These are phyloP conservation scores for Acrobasis consociella DNA, from an alignment of 2,888 invertebrate species.

Conservation along the genomic window DNA sequence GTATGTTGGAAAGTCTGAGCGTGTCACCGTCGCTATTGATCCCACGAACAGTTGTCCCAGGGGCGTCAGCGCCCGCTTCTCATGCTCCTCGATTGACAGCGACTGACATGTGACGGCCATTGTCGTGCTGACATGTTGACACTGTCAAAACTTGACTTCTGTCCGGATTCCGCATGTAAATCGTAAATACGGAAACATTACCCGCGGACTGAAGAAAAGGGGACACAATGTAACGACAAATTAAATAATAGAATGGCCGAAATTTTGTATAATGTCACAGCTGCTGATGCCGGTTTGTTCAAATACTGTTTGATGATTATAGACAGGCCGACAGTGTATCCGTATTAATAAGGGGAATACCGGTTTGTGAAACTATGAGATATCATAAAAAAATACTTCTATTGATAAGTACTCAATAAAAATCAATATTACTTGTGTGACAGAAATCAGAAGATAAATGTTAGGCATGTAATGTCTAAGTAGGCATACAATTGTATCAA, in stretches of 20 bases:
- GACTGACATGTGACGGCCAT: conserved; percentile 75
- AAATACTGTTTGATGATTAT: conserved; percentile 24
- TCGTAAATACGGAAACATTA: conserved; percentile 77
- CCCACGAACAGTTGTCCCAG: conserved; percentile 57
- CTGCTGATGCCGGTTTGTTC: conserved; percentile 46
- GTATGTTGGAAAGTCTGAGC: conserved; percentile 52
- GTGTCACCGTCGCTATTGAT: conserved; percentile 46
- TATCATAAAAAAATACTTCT: too few relatives aligned
- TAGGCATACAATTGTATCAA: too few relatives aligned
- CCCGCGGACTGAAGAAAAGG: conserved; percentile 49
- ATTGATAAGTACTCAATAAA: too few relatives aligned
- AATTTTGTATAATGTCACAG: conserved; percentile 55
- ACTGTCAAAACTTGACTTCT: conserved; percentile 79
- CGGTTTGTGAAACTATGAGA: background rate
- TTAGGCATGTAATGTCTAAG: too few relatives aligned
- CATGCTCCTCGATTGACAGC: conserved; percentile 75
- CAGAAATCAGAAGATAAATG: too few relatives aligned
- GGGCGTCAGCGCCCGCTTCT: conserved; percentile 65
- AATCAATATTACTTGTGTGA: too few relatives aligned
- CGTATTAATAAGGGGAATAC: background rate
- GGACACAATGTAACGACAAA: conserved; percentile 74
- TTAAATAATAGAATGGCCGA: conserved; percentile 78
- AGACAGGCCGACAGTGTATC: conserved; percentile 9
- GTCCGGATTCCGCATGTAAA: conserved; percentile 77
- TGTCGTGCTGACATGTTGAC: conserved; percentile 80